These are phyloP conservation scores for Sebastes oblongus DNA, from an alignment of 2,797 vertebrate species.

Conservation along the genomic window DNA sequence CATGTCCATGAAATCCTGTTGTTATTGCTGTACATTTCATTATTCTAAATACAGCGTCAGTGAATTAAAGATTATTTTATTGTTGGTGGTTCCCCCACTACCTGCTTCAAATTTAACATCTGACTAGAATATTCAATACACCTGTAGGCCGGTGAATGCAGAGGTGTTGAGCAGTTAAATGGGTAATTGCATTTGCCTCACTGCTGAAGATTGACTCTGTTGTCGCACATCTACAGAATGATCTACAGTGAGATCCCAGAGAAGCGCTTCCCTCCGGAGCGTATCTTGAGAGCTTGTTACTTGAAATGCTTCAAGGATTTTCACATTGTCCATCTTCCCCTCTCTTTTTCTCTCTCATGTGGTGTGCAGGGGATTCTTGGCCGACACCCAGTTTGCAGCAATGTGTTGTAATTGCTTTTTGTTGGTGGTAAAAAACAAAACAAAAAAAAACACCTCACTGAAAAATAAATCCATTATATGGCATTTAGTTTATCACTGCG, in stretches of 20 bases:
- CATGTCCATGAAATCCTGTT: neutral
- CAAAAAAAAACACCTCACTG: neutral
- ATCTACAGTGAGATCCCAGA: constrained; percentile 26
- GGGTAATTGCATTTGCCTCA: constrained; percentile 13
- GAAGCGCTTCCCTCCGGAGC: neutral
- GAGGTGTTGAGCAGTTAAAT: constrained; percentile 21
- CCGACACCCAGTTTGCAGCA: constrained; percentile 58
- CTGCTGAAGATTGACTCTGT: constrained; percentile 9
- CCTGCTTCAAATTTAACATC: neutral
- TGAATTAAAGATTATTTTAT: neutral
- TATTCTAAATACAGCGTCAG: neutral
- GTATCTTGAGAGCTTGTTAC: constrained; percentile 40
- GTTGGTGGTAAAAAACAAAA: constrained; percentile 38
- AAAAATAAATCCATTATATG: constrained; percentile 19
- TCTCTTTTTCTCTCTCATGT: constrained; percentile 7
- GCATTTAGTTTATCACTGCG: constrained; percentile 21
- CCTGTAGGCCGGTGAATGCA: neutral
- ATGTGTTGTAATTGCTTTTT: constrained; percentile 74
- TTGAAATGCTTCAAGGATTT: constrained; percentile 51
- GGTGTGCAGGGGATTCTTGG: constrained; percentile 57
- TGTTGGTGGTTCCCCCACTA: neutral
- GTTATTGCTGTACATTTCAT: neutral
- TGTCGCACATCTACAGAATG: constrained; percentile 25
- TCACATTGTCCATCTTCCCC: constrained; percentile 41
- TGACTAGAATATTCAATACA: neutral